Percentiles rank a stretch among this genome's conserved stretches.
These are phyloP conservation scores for Apodemia zela DNA, from an alignment of 2,888 invertebrate genomes.

Conservation along the genomic window DNA sequence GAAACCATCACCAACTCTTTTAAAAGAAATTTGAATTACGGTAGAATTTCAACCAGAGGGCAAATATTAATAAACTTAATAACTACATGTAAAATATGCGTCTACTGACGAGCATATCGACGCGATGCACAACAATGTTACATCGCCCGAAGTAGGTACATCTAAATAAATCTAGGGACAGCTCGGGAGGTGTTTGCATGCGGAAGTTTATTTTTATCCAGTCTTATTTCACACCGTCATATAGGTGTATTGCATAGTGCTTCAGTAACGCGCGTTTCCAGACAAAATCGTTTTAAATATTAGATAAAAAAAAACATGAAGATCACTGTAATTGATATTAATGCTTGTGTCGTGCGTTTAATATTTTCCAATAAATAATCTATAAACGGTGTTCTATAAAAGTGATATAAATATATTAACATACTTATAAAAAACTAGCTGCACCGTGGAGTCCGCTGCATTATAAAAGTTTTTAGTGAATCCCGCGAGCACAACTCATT, in stretches of 20 bases:
- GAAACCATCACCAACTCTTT: no score
- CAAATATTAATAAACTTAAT: background rate
- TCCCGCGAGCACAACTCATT: no score
- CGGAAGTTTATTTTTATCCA: slow-evolving; percentile 66
- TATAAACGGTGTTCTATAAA: background rate
- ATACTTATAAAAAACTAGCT: no score
- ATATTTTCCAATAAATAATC: background rate
- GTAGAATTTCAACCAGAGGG: no score
- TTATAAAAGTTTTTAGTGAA: no score
- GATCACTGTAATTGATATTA: background rate
- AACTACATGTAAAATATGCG: background rate
- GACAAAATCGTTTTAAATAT: slow-evolving; percentile 6
- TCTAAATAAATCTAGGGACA: slow-evolving; percentile 21
- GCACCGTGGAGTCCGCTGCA: no score
- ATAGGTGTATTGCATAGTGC: slow-evolving; percentile 47
- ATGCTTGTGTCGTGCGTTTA: background rate
- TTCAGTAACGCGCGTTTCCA: background rate
- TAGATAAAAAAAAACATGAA: background rate
- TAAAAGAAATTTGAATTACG: no score
- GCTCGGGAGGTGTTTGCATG: slow-evolving; percentile 42
- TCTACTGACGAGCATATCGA: background rate
- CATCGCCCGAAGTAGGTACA: slow-evolving; percentile 2
- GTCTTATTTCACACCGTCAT: slow-evolving; percentile 44
- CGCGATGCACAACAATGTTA: background rate
- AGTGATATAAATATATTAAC: background rate